Evolutionary conservation across 30 jellyfish, hydroid and myxozoan species (phyloP), one percentile per base, ranked within the genome.

Genomic region (Rhopilema esculentum): DNA sequence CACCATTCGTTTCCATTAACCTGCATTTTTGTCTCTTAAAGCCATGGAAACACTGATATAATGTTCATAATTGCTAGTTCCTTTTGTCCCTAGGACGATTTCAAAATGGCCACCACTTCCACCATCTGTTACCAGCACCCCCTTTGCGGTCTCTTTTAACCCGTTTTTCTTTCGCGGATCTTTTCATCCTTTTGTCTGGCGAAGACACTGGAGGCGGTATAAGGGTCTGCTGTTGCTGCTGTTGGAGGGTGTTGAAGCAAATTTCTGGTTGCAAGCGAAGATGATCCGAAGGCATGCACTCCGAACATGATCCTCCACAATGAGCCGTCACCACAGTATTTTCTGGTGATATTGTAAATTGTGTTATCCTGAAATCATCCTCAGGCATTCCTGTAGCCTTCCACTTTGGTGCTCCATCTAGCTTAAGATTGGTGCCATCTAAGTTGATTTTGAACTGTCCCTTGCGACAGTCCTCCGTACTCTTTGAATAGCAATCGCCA

Each of bases 281-380:
- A 48, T 79, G 88, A 9, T 81, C 97, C 23, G 90, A 84, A 49
- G 98, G 98, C 90, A 89, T 82, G 63, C 98, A 93, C 66, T 88
- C 91, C 16, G 98, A 85, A 80, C 98, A 93, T 19, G 98, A 93
- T 6, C 98, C 98, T 25, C 98, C 98, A 69, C 98, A 93, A 27
- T 88, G 90, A 9, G 98, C 98, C 19, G 81, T 72, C n/a, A 64
- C 89, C 8, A 75, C 93, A 40, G 77, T 89, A 19, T 80, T 57
- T 27, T 88, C 92, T 0, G 95, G 84, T 27, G 96, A 92, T 1
- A 71, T 75, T 63, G 89, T 80, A 68, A 93, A 93, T 77, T 89
- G 92, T 33, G 98, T 93, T n/a, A 93, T 93, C 49, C 98, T 64
- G 79, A 74, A 93, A 25, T 66, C 91, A 72, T 89, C 93, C 24